A percentile compares a stretch with the other conserved stretches of the same genome.
Evolutionary conservation across 2,888 invertebrate genomes (phyloP).

Genomic region (Eurytoma adleriae): DNA sequence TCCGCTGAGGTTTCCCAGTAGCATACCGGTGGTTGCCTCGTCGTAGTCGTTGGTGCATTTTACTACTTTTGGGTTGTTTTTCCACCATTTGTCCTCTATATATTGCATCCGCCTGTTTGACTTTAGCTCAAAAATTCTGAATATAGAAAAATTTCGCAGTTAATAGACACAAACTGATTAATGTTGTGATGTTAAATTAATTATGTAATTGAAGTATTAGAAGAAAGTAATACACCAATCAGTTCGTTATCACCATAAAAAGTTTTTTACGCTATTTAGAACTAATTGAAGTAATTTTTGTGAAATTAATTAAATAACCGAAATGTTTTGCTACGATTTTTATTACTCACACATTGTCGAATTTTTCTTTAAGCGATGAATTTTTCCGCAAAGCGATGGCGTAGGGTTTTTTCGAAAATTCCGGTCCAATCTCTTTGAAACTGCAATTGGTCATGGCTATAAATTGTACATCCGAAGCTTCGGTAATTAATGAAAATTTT

Average conservation of each 20-base stretch:
- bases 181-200: too few relatives aligned
- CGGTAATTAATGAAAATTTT: conserved; percentile 92
- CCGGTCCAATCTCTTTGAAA: conserved; percentile 93
- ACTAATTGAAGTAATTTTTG: not conserved
- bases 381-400: conserved; percentile 96
- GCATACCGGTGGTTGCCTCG: conserved; percentile 95
- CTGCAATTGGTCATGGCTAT: conserved; percentile 88
- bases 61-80: conserved; percentile 86
- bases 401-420: conserved; percentile 96
- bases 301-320: too few relatives aligned
- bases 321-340: not conserved
- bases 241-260: too few relatives aligned
- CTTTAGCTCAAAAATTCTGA: conserved; percentile 34
- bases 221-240: too few relatives aligned
- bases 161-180: too few relatives aligned
- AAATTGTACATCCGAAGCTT: conserved; percentile 92
- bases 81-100: conserved; percentile 97
- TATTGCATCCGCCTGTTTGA: conserved; percentile 81
- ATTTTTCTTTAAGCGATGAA: conserved; percentile 91
- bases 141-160: not conserved
- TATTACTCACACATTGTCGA: conserved; percentile 92
- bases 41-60: conserved; percentile 87
- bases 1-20: conserved; percentile 95
- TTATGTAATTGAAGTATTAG: too few relatives aligned
- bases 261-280: too few relatives aligned